A percentile compares a stretch with the other conserved stretches of the same genome.
phyloP scores from a whole-genome alignment of 2,113 vertebrate species.

The Conger conger region DNA sequence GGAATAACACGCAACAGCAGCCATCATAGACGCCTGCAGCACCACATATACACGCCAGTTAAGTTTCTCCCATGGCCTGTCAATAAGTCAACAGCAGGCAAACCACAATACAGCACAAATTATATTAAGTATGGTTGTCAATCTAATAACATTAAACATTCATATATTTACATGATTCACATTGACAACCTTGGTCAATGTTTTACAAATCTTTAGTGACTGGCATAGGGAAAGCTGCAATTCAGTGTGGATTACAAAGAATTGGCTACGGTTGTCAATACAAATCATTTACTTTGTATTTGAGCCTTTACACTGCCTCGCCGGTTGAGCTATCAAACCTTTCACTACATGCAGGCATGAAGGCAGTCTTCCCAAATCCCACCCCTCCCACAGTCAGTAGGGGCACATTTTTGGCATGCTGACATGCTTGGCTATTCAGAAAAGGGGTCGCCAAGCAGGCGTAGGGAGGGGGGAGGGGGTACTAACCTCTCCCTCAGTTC shows the following conservation, averaged over 20 bases:
- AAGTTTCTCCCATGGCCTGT: background rate
- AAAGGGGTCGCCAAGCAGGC: background rate
- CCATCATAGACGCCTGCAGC: background rate
- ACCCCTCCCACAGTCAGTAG: background rate
- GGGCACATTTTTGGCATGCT: background rate
- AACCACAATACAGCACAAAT: slow-evolving; percentile 32
- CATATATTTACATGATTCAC: too few relatives aligned
- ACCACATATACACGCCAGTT: background rate
- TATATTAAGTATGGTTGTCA: slow-evolving; percentile 48
- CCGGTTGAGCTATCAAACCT: background rate
- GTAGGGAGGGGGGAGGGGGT: too few relatives aligned
- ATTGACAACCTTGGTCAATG: background rate
- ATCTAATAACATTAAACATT: slow-evolving; percentile 29
- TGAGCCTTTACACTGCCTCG: background rate
- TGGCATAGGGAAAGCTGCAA: background rate
- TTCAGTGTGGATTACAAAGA: background rate
- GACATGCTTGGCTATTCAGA: background rate
- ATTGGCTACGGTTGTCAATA: background rate
- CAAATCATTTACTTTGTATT: background rate
- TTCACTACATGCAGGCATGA: background rate
- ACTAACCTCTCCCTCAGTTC: background rate
- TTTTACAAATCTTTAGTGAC: background rate
- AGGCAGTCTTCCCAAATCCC: background rate
- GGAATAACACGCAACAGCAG: slow-evolving; percentile 52
- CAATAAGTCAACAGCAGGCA: background rate